Evolutionary conservation across 92 coral and sea anemone species (phyloP), one percentile per base, ranked within the genome.

Genomic region (Pocillopora grandis): DNA sequence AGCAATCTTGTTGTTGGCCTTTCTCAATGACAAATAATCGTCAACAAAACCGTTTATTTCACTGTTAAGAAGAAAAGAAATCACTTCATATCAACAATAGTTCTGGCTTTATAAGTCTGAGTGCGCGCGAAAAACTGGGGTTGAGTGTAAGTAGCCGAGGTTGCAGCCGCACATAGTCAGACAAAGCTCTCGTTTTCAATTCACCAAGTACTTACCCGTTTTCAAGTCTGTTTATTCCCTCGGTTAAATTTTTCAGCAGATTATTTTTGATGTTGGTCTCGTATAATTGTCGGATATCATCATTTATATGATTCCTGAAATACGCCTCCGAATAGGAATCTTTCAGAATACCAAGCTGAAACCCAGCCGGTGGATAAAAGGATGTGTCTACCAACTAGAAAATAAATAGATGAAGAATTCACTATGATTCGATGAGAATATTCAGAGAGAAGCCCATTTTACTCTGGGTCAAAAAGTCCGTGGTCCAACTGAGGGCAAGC

Each of bases 41-140:
- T 92, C 98, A 12, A 93, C 88, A n/a, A 93, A 72, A 23, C 98
- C 98, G 36, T 91, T 87, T 58, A 93, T 84, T 63, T 78, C 84
- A 35, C 98, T 93, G 85, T 36, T 74, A 80, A 59, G n/a, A 35
- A 2, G 62, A 52, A 18, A 18, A 42, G 0, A 1, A 64, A 42
- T 42, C 52, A 7, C 52, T 42, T 42, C 52, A 42, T 42, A 3
- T 42, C 8, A 42, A 4, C 52, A 42, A 2, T 42, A 42, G 52
- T 42, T 42, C 52, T 42, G 52, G 52, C 52, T 42, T 27, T 27
- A 27, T 27, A 27, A 27, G 1, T 27, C 31, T 27, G 31, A 27
- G 31, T 27, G 1, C 31, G 31, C 31, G 31, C 31, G 52, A 7
- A 42, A 42, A 42, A 42, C 52, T 42, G 52, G 52, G 31, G 52